Evolutionary conservation across 2,113 vertebrate genomes (phyloP).

Genomic region (Pedetes capensis): DNA sequence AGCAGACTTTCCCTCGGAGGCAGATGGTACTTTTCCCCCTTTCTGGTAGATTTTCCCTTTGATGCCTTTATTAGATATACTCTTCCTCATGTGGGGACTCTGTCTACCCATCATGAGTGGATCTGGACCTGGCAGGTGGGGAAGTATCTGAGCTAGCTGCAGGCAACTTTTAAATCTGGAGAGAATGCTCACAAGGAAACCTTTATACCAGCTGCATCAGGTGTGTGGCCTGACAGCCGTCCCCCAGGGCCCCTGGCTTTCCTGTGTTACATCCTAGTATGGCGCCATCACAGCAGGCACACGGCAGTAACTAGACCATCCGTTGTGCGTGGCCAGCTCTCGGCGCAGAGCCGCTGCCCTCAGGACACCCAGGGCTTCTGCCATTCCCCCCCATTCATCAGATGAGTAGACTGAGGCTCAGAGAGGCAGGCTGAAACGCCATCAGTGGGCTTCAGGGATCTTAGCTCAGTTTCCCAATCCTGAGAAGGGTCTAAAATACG

Average conservation of each 20-base stretch:
- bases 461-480: background rate
- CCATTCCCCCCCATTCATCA: background rate
- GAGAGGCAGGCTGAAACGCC: background rate
- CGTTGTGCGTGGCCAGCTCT: fast-evolving
- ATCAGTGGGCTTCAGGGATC: background rate
- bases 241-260: background rate
- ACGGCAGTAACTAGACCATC: fast-evolving
- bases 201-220: background rate
- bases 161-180: background rate
- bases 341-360: background rate
- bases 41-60: too few relatives aligned
- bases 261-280: too few relatives aligned
- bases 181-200: background rate
- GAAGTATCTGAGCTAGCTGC: background rate
- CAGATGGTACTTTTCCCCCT: too few relatives aligned
- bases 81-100: too few relatives aligned
- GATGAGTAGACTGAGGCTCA: background rate
- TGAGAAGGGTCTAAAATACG: slow-evolving; percentile 50
- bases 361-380: too few relatives aligned
- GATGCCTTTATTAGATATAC: too few relatives aligned
- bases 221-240: background rate
- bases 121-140: too few relatives aligned
- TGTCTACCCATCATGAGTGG: too few relatives aligned
- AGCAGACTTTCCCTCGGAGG: too few relatives aligned
- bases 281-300: too few relatives aligned